phyloP scores from a whole-genome alignment of 2,113 vertebrate species.

The Colaptes auratus region DNA sequence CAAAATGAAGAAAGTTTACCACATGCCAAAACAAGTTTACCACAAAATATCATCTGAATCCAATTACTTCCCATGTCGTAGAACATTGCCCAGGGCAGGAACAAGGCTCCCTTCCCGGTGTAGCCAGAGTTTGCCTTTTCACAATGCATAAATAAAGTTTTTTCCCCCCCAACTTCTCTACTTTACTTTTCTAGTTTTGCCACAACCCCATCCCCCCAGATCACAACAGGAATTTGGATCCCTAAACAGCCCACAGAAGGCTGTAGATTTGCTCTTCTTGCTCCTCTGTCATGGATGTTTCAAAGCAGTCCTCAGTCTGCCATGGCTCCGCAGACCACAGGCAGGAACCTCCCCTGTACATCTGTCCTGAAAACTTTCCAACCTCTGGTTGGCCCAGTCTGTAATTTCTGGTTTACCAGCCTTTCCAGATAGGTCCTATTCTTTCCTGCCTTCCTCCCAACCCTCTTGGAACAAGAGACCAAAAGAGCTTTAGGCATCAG shows the following conservation, averaged over 20 bases:
- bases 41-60: slow-evolving; percentile 31
- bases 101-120: neutral
- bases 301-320: neutral
- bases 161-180: neutral
- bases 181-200: neutral
- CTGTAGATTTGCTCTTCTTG: neutral
- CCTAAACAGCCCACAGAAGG: neutral
- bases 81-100: neutral
- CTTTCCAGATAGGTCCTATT: neutral
- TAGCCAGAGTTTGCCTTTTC: neutral
- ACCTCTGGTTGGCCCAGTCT: neutral
- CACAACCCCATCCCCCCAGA: neutral
- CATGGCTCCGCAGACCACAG: neutral
- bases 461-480: neutral
- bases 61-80: neutral
- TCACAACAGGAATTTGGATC: neutral
- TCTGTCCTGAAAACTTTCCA: neutral
- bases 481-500: neutral
- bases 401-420: neutral
- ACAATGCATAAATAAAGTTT: fast-evolving
- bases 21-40: slow-evolving; percentile 37
- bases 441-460: neutral
- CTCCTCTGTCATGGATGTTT: neutral
- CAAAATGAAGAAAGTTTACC: slow-evolving; percentile 24
- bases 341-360: neutral